Conservation (phyloP, 2,113 vertebrate species). For the Trogon surrucura region DNA sequence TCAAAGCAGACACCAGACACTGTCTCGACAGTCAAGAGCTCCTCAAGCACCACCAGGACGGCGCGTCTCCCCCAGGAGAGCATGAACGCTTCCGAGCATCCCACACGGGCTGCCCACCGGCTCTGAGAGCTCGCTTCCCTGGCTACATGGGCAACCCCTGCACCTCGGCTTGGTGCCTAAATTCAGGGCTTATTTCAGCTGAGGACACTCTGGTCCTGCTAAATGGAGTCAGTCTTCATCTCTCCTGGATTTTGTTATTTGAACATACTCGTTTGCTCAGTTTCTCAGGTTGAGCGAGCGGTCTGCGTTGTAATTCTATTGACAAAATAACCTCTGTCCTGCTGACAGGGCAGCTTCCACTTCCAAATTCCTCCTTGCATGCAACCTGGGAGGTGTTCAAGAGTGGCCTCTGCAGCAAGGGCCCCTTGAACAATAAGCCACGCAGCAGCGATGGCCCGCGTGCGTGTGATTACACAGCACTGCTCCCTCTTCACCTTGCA, state of each 20-base stretch:
- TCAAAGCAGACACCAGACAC: not conserved
- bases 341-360: not conserved
- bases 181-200: not conserved
- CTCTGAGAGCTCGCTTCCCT: not conserved
- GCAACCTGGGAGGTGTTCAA: not conserved
- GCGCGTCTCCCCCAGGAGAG: fast-evolving
- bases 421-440: not conserved
- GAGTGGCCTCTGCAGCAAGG: not conserved
- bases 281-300: not conserved
- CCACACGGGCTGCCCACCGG: not conserved
- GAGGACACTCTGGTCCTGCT: not conserved
- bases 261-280: not conserved
- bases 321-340: not conserved
- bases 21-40: not conserved
- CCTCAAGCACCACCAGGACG: fast-evolving
- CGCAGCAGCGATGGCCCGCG: fast-evolving
- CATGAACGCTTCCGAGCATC: fast-evolving
- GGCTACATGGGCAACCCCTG: fast-evolving
- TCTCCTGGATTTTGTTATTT: fast-evolving
- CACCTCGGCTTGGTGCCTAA: not conserved
- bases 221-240: fast-evolving
- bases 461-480: not conserved
- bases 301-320: fast-evolving
- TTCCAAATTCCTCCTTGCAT: fast-evolving
- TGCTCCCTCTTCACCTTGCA: not conserved